Conservation (phyloP, 2,797 vertebrate species). For the Channallabes apus region DNA sequence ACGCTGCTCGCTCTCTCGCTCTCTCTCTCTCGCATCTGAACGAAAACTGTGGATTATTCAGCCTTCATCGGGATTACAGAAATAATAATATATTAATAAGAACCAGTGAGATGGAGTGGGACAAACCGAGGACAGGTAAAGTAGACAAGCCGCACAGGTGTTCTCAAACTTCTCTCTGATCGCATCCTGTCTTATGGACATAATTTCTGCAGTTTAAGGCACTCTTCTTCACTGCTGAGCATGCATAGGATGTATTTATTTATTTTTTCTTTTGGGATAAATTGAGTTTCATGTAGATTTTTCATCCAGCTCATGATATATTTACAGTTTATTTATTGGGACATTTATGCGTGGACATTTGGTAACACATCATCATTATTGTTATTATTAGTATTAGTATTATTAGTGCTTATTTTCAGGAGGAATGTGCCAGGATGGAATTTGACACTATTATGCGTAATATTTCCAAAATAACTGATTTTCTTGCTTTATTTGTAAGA, state of each 20-base stretch:
- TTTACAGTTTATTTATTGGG: neutral
- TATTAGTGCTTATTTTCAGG: neutral
- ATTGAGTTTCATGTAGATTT: neutral
- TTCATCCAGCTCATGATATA: neutral
- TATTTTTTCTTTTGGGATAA: neutral
- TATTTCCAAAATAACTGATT: neutral
- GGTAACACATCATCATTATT: neutral
- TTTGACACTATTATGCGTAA: neutral
- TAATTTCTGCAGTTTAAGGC: neutral
- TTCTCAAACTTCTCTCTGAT: neutral
- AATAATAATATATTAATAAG: neutral
- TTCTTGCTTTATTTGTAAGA: neutral
- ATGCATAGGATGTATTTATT: neutral
- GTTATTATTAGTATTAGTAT: neutral
- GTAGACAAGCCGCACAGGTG: constrained; percentile 9
- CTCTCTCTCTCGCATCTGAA: constrained; percentile 68
- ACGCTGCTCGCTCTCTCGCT: constrained; percentile 28
- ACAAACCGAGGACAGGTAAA: constrained; percentile 19
- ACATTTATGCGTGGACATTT: too few species aligned
- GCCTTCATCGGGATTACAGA: neutral
- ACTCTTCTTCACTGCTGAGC: neutral
- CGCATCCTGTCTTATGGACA: neutral
- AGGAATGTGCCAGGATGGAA: neutral
- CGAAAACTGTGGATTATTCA: constrained; percentile 70
- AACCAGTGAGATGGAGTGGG: constrained; percentile 1